Percentiles rank a stretch among this genome's conserved stretches.
Evolutionary conservation across 35 echinoderm and acorn worm species (phyloP).

Genomic region (Lytechinus pictus): DNA sequence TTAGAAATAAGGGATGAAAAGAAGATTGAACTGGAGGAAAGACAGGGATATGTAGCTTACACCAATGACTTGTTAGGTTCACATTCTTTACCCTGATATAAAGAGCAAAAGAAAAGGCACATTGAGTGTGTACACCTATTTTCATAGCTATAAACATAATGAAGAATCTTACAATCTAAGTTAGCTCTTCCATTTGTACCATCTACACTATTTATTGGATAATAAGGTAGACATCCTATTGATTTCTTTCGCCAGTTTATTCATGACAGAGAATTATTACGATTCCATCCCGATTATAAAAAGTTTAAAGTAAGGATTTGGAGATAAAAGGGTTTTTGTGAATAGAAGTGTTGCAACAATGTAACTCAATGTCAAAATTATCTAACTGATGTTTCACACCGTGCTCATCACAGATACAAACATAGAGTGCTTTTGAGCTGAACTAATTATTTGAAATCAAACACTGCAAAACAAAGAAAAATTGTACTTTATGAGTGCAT

Average conservation of each 20-base stretch:
- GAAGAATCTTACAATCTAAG: not conserved
- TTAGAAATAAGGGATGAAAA: not conserved
- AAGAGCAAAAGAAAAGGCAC: not conserved
- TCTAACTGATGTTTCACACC: not conserved
- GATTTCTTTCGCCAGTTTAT: no score
- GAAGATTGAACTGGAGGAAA: not conserved
- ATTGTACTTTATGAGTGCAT: not conserved
- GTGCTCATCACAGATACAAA: not conserved
- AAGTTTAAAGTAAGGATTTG: no score
- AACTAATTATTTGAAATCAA: not conserved
- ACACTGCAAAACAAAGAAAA: not conserved
- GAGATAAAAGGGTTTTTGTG: not conserved
- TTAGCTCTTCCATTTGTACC: no score
- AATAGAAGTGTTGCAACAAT: not conserved
- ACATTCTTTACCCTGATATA: not conserved
- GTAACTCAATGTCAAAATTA: not conserved
- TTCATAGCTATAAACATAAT: not conserved
- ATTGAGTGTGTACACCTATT: not conserved
- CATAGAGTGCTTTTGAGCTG: not conserved
- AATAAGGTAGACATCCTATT: no score
- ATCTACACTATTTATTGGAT: no score
- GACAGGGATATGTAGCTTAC: not conserved
- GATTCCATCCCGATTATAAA: no score
- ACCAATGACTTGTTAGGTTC: not conserved
- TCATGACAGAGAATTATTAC: no score